Evolutionary conservation across 2,113 vertebrate genomes (phyloP).

Genomic region (Cinclus mexicanus): DNA sequence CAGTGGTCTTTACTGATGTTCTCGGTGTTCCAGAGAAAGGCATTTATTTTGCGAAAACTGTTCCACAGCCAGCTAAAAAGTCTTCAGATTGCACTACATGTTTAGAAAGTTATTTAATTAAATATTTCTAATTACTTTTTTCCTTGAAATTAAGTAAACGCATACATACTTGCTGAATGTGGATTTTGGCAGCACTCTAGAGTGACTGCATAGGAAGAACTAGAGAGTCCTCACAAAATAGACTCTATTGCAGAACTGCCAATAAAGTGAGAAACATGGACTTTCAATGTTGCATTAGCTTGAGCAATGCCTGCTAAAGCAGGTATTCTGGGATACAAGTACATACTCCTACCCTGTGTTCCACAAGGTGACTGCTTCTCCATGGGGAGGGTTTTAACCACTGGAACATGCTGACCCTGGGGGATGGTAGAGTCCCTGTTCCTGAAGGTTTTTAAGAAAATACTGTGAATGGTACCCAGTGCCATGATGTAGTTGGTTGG

Average conservation of each 20-base stretch:
- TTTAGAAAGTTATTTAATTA: background rate
- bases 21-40: background rate
- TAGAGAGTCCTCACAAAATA: background rate
- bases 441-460: background rate
- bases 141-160: background rate
- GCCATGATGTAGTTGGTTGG: background rate
- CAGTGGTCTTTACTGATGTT: background rate
- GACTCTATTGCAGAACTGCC: background rate
- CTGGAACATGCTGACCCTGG: background rate
- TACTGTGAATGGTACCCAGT: background rate
- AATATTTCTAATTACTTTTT: background rate
- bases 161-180: background rate
- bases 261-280: background rate
- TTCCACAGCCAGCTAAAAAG: background rate
- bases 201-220: background rate
- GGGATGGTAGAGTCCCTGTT: background rate
- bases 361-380: background rate
- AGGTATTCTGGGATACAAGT: background rate
- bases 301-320: background rate
- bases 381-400: accelerated
- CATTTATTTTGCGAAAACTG: background rate
- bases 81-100: background rate
- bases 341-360: accelerated
- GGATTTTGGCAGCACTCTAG: background rate
- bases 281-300: background rate